Evolutionary conservation across 2,797 vertebrate genomes (phyloP), one percentile per base, ranked within the genome.

Genomic region (Periparus ater): DNA sequence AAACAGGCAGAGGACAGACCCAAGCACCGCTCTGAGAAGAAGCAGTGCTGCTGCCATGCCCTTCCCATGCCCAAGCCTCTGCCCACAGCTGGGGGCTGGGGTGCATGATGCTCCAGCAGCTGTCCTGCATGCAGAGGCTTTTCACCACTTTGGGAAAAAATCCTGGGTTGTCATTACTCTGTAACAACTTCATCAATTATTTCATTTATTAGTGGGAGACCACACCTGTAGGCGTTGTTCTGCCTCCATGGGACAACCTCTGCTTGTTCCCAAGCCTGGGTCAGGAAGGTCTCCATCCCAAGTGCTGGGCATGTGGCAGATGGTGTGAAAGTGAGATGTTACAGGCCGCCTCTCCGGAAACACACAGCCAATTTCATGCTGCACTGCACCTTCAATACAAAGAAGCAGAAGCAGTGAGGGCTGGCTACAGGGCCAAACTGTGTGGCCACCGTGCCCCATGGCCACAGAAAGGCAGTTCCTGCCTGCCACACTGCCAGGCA

Each of bases 391-490:
- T 72, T 57, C 66, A 34, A 7, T 23, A 21, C 0, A 1, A 75
- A 71, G 23, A 84, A 19, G 34, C 8, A 19, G 71, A 78, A 74
- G 34, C 4, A 3, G 60, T 18, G 8, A 13, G 18, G 23, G 17
- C 66, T 42, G 32, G 48, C 34, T 38, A 10, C 38, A 67, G 23
- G 67, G n/a, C 21, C 48, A 29, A 34, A 75, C 54, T 16, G 11
- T 0, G 0, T 1, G 6, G 45, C 48, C 68, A 51, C 68, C 23
- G 4, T 20, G 13, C 17, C 53, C 32, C 17, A 27, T 6, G n/a
- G 18, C 29, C 26, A 15, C n/a, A 48, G 60, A 82, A 84, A 81
- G 7, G 8, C 5, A 4, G 42, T 26, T 89, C 32, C 60, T 61
- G 45, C 58, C 58, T 4, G 1, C 61, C 73, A n/a, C 5, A 5